These are phyloP conservation scores for Okapia johnstoni DNA, from an alignment of 2,113 vertebrate genomes.

Conservation along the genomic window DNA sequence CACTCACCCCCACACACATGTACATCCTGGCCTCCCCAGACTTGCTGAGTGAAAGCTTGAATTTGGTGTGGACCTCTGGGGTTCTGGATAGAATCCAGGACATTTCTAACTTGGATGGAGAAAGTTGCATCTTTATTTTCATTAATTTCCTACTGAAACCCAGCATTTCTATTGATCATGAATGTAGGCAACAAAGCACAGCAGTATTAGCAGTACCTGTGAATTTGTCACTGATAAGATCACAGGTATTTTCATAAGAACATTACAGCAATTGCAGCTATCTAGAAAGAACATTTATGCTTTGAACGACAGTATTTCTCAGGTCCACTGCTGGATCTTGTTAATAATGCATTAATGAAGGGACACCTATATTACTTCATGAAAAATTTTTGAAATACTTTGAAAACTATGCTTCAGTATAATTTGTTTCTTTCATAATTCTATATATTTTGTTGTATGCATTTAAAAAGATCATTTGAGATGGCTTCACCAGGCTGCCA, in stretches of 20 bases:
- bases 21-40: not conserved
- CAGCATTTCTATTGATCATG: not conserved
- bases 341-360: not conserved
- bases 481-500: not conserved
- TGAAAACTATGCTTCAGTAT: not conserved
- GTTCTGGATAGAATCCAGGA: not conserved
- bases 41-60: not conserved
- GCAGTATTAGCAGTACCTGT: not conserved
- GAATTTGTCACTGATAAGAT: slow-evolving; percentile 5
- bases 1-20: accelerated
- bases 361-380: not conserved
- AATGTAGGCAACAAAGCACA: not conserved
- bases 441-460: not conserved
- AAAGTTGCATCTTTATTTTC: not conserved
- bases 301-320: not conserved
- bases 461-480: not conserved
- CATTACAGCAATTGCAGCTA: not conserved
- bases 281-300: not conserved
- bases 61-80: not conserved
- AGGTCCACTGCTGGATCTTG: not conserved
- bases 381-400: not conserved
- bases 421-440: slow-evolving; percentile 6
- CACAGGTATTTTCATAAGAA: not conserved
- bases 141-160: not conserved
- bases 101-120: not conserved